Conservation (phyloP, 35 echinoderm and acorn worm species). For the Eucidaris tribuloides region DNA sequence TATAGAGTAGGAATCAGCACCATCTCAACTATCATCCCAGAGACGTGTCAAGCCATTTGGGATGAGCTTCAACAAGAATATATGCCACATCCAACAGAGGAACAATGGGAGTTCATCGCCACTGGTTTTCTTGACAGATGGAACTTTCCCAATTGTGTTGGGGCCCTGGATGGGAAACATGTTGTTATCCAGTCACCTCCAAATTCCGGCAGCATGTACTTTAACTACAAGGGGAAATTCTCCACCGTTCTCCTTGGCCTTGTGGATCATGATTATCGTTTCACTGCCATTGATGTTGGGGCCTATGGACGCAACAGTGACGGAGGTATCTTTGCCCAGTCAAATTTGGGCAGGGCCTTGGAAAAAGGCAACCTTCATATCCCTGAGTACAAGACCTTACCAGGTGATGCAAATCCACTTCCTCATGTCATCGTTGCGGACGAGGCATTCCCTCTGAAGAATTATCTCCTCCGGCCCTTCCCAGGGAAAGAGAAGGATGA, state of each 20-base stretch:
- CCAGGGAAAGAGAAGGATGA: background rate
- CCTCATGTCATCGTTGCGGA: constrained; percentile 29
- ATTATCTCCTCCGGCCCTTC: constrained; percentile 27
- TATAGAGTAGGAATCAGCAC: no score
- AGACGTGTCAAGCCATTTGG: no score
- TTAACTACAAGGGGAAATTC: constrained; percentile 46
- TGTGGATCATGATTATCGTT: constrained; percentile 28
- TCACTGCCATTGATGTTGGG: constrained; percentile 48
- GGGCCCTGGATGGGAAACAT: constrained; percentile 72
- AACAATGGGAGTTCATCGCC: constrained; percentile 29
- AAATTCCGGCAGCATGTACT: constrained; percentile 34
- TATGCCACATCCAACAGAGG: no score
- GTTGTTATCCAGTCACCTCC: constrained; percentile 32
- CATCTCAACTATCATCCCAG: no score
- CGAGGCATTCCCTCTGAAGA: constrained; percentile 27
- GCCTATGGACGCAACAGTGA: constrained; percentile 34
- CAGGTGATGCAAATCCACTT: background rate
- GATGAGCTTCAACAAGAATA: no score
- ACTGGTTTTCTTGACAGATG: constrained; percentile 3
- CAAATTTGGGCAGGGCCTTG: background rate
- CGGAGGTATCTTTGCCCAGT: constrained; percentile 12
- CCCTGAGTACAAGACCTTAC: constrained; percentile 2
- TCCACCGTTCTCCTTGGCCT: constrained; percentile 45
- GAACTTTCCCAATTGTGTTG: constrained; percentile 52
- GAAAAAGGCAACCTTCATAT: background rate